A percentile compares a stretch with the other conserved stretches of the same genome.
Evolutionary conservation across 2,888 invertebrate genomes (phyloP).

Genomic region (Cynaeus angustus): DNA sequence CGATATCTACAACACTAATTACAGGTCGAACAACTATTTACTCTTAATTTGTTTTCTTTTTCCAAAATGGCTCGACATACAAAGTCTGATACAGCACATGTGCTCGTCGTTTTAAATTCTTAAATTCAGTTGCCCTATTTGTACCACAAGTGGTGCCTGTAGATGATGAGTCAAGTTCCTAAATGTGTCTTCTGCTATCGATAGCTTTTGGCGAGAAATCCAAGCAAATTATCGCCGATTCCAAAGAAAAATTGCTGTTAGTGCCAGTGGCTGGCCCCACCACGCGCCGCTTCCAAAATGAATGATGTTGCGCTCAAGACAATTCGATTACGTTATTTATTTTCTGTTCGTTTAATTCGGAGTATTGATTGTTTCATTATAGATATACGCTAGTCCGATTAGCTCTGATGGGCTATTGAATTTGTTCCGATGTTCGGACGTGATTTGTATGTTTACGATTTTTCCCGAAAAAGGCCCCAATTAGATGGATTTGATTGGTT

Average conservation of each 20-base stretch:
- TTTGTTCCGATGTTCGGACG: slow-evolving; percentile 45
- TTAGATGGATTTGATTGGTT: slow-evolving; percentile 24
- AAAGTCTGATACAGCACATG: no score
- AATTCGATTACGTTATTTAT: slow-evolving; percentile 49
- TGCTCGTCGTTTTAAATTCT: background rate
- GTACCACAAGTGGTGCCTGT: background rate
- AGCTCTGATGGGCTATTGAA: slow-evolving; percentile 46
- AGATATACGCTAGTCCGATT: slow-evolving; percentile 45
- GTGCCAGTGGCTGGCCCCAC: slow-evolving; percentile 27
- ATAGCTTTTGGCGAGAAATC: slow-evolving; percentile 7
- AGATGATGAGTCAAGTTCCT: slow-evolving; percentile 3
- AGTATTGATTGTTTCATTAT: slow-evolving; percentile 51
- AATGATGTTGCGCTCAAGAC: slow-evolving; percentile 44
- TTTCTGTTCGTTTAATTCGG: slow-evolving; percentile 47
- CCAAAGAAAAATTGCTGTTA: slow-evolving; percentile 33
- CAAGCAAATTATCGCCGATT: slow-evolving; percentile 26
- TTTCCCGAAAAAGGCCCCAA: slow-evolving; percentile 28
- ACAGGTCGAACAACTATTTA: no score
- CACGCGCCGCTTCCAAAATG: slow-evolving; percentile 35
- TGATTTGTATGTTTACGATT: slow-evolving; percentile 49
- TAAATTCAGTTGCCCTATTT: background rate
- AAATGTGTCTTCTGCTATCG: slow-evolving; percentile 18
- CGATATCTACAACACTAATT: no score
- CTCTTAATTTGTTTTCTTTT: no score
- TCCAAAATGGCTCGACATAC: no score